Percentiles rank a stretch among this genome's conserved stretches.
phyloP scores from a whole-genome alignment of 2,113 vertebrate species.

The Ardeotis arabs region DNA sequence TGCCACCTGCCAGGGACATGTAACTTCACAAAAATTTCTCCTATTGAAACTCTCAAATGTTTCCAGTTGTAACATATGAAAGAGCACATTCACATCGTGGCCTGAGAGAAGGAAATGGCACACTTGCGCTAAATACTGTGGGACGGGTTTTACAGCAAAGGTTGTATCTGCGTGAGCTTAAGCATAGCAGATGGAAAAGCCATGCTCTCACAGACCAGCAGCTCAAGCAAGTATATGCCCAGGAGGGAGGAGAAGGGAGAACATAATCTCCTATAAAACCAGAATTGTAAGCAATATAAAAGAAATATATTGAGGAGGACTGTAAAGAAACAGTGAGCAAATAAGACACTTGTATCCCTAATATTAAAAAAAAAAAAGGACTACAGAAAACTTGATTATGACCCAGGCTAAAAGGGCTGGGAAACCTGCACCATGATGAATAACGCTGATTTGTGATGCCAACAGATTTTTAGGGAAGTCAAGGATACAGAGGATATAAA shows the following conservation, averaged over 20 bases:
- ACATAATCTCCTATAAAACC: background rate
- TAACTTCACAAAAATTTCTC: background rate
- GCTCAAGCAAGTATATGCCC: background rate
- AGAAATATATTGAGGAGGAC: background rate
- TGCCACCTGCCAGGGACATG: background rate
- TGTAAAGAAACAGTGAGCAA: background rate
- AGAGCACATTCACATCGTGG: background rate
- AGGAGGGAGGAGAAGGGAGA: background rate
- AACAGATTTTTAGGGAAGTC: background rate
- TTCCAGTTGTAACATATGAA: background rate
- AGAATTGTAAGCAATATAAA: background rate
- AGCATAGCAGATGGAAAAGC: background rate
- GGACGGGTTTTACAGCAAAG: background rate
- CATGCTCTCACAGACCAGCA: background rate
- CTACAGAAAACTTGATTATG: background rate
- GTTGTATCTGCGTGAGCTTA: background rate
- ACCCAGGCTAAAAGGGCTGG: background rate
- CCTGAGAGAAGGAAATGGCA: constrained; percentile 34
- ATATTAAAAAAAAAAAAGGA: background rate
- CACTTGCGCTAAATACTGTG: background rate
- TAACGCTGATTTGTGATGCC: background rate
- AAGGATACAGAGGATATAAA: background rate
- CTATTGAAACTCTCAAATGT: background rate
- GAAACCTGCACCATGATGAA: background rate
- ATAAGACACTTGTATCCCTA: background rate